Conservation (phyloP, 2,797 vertebrate species). For the Alca torda region DNA sequence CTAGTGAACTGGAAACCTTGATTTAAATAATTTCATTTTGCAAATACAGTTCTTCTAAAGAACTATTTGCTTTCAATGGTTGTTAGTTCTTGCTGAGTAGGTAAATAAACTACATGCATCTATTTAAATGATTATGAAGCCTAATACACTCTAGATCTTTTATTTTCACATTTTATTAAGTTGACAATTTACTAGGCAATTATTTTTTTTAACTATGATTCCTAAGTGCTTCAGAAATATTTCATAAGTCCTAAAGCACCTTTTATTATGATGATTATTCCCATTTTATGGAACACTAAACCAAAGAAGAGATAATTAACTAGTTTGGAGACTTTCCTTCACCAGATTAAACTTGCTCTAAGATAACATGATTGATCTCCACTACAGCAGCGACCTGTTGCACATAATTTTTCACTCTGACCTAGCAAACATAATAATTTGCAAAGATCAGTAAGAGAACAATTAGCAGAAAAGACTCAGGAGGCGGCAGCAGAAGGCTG, state of each 20-base stretch:
- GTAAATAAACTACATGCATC: constrained; percentile 30
- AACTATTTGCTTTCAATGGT: background rate
- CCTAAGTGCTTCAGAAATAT: constrained; percentile 15
- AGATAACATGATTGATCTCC: background rate
- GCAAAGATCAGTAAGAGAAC: background rate
- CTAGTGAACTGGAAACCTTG: constrained; percentile 20
- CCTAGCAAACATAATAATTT: background rate
- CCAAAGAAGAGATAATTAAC: background rate
- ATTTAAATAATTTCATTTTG: constrained; percentile 41
- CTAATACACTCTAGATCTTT: background rate
- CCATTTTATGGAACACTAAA: constrained; percentile 4
- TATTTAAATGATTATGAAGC: background rate
- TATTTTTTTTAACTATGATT: background rate
- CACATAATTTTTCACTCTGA: background rate
- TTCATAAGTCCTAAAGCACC: background rate
- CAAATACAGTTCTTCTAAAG: background rate
- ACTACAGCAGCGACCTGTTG: background rate
- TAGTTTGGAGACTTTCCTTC: background rate
- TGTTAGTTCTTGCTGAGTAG: background rate
- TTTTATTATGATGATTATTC: background rate
- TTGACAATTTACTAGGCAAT: constrained; percentile 29
- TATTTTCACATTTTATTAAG: constrained; percentile 38
- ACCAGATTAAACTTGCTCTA: background rate
- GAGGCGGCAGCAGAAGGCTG: background rate
- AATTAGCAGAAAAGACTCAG: background rate